A percentile compares a stretch with the other conserved stretches of the same genome.
Conservation (phyloP, 2,888 invertebrate species). For the Apamea anceps region DNA sequence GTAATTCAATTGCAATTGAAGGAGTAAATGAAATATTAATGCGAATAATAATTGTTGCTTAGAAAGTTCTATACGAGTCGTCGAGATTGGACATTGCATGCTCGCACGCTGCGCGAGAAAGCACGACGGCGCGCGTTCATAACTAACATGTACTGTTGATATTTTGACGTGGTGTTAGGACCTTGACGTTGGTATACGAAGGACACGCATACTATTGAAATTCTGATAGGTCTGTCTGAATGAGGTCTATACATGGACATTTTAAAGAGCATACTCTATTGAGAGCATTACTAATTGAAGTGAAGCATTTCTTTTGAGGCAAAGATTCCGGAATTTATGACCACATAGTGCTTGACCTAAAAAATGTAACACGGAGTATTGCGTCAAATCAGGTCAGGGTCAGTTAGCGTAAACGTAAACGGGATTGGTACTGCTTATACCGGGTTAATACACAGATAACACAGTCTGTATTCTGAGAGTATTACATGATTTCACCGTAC, state of each 20-base stretch:
- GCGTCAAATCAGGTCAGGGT: conserved; percentile 45
- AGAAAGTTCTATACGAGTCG: conserved; percentile 88
- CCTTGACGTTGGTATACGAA: conserved; percentile 42
- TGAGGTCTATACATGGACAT: neutral
- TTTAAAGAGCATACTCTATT: neutral
- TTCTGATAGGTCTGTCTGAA: neutral
- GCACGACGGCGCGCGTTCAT: conserved; percentile 79
- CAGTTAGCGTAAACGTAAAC: neutral
- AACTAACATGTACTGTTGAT: conserved; percentile 46
- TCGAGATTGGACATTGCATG: conserved; percentile 88
- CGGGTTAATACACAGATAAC: conserved; percentile 27
- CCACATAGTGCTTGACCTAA: conserved; percentile 20
- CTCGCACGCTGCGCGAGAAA: conserved; percentile 89
- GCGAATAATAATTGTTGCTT: conserved; percentile 89
- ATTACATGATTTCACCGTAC: neutral
- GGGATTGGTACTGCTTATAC: conserved; percentile 1
- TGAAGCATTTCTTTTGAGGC: neutral
- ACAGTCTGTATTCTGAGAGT: no score
- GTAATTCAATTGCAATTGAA: conserved; percentile 78
- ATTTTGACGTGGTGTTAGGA: conserved; percentile 55
- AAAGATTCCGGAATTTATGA: neutral
- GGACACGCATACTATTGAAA: conserved; percentile 18
- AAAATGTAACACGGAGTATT: neutral
- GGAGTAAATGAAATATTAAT: conserved; percentile 89
- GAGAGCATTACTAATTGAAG: neutral